Evolutionary conservation across 1,140 invertebrate genomes (phyloP).

Genomic region (Pinna nobilis): DNA sequence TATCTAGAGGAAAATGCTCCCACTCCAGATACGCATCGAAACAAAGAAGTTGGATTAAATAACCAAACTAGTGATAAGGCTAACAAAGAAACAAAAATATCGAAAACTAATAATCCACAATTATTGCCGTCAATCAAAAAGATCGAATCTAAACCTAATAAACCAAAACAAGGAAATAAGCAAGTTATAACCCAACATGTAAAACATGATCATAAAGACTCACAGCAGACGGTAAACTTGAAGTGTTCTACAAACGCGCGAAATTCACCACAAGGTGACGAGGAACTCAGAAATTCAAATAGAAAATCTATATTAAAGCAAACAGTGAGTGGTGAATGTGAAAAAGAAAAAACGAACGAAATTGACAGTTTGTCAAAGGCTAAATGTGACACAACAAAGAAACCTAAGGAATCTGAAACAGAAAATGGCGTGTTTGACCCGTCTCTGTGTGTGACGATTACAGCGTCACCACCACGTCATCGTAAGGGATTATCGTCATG

Average conservation of each 20-base stretch:
- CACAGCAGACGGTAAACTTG: too few relatives aligned
- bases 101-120: background rate
- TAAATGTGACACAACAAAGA: constrained; percentile 1
- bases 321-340: background rate
- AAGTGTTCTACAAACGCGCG: background rate
- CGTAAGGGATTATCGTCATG: constrained; percentile 18
- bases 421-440: constrained; percentile 15
- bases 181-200: too few relatives aligned
- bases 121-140: background rate
- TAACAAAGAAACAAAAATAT: background rate
- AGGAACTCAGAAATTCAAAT: constrained; percentile 1
- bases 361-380: background rate
- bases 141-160: background rate
- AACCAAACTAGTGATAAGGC: background rate
- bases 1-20: constrained; percentile 4
- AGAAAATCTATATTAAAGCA: background rate
- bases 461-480: background rate
- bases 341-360: background rate
- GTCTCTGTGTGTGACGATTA: constrained; percentile 23
- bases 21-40: background rate
- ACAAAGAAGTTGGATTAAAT: background rate
- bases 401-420: background rate
- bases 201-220: too few relatives aligned
- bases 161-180: constrained; percentile 4
- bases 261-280: background rate